Percentiles rank a stretch among this genome's conserved stretches.
Evolutionary conservation across 2,797 vertebrate genomes (phyloP).

Genomic region (Dicrostonyx torquatus): DNA sequence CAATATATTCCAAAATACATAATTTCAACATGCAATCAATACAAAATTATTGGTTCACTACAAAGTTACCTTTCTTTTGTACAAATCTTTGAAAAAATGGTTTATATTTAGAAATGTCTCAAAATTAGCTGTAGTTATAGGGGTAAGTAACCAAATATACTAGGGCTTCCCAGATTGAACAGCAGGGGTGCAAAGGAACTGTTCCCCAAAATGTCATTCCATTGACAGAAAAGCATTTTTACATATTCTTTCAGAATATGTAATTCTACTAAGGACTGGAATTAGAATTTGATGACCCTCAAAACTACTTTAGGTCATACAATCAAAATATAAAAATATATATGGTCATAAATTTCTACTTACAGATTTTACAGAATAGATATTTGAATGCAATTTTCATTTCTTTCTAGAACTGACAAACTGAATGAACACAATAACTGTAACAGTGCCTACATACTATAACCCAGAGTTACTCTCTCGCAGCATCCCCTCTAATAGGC

Average conservation of each 20-base stretch:
- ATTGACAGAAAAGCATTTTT: constrained; percentile 1
- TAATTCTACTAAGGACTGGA: not conserved
- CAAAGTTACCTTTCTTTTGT: not conserved
- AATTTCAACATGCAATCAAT: constrained; percentile 12
- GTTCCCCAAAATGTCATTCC: not conserved
- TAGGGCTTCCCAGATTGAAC: not conserved
- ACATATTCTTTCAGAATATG: not conserved
- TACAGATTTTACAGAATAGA: not conserved
- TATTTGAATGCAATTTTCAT: not conserved
- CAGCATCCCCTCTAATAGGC: constrained; percentile 45
- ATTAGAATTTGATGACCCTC: constrained; percentile 11
- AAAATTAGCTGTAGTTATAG: not conserved
- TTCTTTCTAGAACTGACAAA: constrained; percentile 6
- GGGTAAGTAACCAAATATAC: not conserved
- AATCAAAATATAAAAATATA: constrained; percentile 9
- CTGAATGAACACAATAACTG: not conserved
- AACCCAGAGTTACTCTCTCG: constrained; percentile 17
- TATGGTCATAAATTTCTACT: not conserved
- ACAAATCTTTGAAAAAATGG: not conserved
- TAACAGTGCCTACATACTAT: not conserved
- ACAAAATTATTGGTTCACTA: not conserved
- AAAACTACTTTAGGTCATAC: constrained; percentile 9
- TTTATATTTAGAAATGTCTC: not conserved
- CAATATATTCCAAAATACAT: not conserved
- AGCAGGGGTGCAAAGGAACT: not conserved